Evolutionary conservation across 2,888 invertebrate genomes (phyloP), one percentile per base, ranked within the genome.

Genomic region (Brassicogethes aeneus): DNA sequence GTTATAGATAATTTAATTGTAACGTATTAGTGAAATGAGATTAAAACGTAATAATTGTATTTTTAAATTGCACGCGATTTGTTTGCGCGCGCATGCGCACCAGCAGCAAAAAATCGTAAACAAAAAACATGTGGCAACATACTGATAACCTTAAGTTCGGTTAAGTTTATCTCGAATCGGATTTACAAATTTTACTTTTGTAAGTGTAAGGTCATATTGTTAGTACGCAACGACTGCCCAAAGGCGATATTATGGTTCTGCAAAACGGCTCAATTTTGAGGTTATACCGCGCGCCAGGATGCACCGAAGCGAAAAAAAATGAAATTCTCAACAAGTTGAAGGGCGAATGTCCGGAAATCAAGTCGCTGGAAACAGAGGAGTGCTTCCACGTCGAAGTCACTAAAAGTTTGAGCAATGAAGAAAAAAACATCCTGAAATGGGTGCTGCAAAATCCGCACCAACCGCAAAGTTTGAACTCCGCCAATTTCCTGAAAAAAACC

Each of bases 341-440:
- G 57, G 51, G 55, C 33, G 55, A 55, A 40, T 70, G 73, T 56
- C 36, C 56, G 14, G 65, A 71, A 45, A 67, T 84, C n/a, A 61
- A 53, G 31, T 59, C 68, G 23, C 51, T 86, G 13, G 73, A 79
- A 41, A 80, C 82, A 3, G 92, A 92, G 69, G 70, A 80, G 47
- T 91, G 91, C 69, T 91, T 82, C 67, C 85, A 91, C 64, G 75
- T 91, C 43, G 85, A 86, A 64, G 66, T 76, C 15, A 62, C 72
- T 43, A 68, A 68, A 29, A 66, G 71, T 43, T 66, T 87, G 31
- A 73, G 70, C 31, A 65, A 72, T 16, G 71, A 77, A 42, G 82
- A 87, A 52, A 71, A 76, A 23, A 69, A 76, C 44, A 73, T 80
- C 42, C 60, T 91, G 39, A 73, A 78, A 59, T 93, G 92, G 92